Conservation (phyloP, 2,888 invertebrate species). For the Acrocera orbiculus region DNA sequence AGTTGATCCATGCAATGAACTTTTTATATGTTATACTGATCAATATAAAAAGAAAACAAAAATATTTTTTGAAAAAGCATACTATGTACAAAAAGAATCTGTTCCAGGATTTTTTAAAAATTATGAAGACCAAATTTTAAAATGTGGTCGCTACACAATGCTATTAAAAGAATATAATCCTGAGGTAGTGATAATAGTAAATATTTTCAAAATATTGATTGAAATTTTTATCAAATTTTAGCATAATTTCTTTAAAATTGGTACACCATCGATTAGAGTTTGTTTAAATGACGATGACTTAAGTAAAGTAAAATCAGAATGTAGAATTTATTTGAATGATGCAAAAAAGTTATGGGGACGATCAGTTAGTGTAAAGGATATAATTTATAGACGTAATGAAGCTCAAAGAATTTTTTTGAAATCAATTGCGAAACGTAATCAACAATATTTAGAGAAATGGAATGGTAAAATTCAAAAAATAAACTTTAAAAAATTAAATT, state of each 20-base stretch:
- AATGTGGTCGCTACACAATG: slow-evolving; percentile 58
- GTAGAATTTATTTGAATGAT: slow-evolving; percentile 16
- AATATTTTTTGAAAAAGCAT: slow-evolving; percentile 27
- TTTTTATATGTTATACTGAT: slow-evolving; percentile 44
- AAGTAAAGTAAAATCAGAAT: slow-evolving; percentile 15
- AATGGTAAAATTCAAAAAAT: too few relatives aligned
- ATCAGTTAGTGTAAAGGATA: slow-evolving; percentile 34
- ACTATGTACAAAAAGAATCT: slow-evolving; percentile 20
- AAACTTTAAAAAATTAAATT: too few relatives aligned
- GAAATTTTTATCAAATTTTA: slow-evolving; percentile 8
- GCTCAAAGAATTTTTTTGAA: slow-evolving; percentile 34
- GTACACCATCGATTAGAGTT: slow-evolving; percentile 22
- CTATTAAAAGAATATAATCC: slow-evolving; percentile 52
- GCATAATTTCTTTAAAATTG: slow-evolving; percentile 24
- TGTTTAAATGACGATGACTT: slow-evolving; percentile 23
- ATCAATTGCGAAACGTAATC: slow-evolving; percentile 32
- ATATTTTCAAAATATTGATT: neutral
- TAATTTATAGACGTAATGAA: slow-evolving; percentile 34
- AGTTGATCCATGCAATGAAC: slow-evolving; percentile 65
- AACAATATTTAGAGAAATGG: slow-evolving; percentile 22
- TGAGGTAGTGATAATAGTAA: slow-evolving; percentile 33
- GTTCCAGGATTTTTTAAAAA: slow-evolving; percentile 52
- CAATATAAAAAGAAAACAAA: slow-evolving; percentile 23
- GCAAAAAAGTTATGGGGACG: slow-evolving; percentile 31
- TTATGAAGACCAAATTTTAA: slow-evolving; percentile 44